These are phyloP conservation scores for Ptyas mucosa DNA, from an alignment of 2,113 vertebrate genomes.

Conservation along the genomic window DNA sequence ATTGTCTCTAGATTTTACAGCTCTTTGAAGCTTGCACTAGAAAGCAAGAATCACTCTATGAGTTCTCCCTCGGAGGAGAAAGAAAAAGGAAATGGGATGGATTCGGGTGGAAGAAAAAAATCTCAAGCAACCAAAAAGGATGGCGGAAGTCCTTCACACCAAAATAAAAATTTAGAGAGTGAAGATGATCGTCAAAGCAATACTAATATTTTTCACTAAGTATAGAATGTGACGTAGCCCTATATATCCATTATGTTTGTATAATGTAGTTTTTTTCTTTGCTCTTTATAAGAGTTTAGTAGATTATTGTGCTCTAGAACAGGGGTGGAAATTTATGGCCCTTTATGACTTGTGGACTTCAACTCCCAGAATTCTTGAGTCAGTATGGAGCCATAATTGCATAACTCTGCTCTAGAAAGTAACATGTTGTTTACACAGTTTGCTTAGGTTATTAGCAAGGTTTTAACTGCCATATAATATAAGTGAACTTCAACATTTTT, in stretches of 20 bases:
- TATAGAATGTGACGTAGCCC: conserved; percentile 27
- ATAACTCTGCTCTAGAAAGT: neutral
- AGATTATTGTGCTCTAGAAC: conserved; percentile 13
- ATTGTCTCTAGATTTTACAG: conserved; percentile 75
- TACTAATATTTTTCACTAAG: conserved; percentile 42
- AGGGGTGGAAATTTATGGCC: neutral
- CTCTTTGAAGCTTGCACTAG: conserved; percentile 71
- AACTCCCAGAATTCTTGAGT: neutral
- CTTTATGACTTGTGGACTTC: neutral
- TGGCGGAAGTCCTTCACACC: neutral
- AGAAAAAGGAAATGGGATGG: conserved; percentile 35
- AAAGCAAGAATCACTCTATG: conserved; percentile 9
- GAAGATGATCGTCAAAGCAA: conserved; percentile 7
- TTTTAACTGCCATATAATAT: neutral
- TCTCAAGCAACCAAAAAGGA: neutral
- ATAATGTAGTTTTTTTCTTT: conserved; percentile 14
- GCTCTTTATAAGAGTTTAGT: conserved; percentile 61
- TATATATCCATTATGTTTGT: neutral
- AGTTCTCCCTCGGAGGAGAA: neutral
- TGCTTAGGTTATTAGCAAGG: neutral
- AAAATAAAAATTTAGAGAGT: neutral
- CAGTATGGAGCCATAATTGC: neutral
- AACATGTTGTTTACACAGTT: neutral
- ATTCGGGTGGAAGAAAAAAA: conserved; percentile 64
- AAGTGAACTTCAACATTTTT: neutral